Base-by-base conservation (phyloP, 35 echinoderm and acorn worm genomes). In the Acanthaster planci region DNA sequence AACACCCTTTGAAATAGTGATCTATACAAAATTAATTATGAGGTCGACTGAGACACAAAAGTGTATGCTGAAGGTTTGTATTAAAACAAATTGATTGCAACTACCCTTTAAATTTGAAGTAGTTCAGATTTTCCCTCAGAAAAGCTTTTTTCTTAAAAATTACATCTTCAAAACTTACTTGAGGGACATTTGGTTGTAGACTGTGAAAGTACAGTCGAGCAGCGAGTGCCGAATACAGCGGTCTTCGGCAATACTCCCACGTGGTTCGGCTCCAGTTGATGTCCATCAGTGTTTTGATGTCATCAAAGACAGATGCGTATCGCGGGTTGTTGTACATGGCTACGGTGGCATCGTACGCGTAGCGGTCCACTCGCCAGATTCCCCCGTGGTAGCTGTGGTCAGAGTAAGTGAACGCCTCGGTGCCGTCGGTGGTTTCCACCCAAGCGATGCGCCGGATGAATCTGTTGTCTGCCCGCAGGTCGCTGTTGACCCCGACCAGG, bases 151-250 rank as follows among this genome's bases (percentile, higher is more conserved):
- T n/a, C n/a, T n/a, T n/a, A n/a, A n/a, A n/a, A n/a, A n/a, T n/a
- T n/a, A n/a, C n/a, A n/a, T n/a, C n/a, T 4, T 47, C 42, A 6
- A 2, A 0, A 21, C 64, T 72, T 35, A 72, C 64, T 26, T 26
- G 64, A 27, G 64, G 64, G 1, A 72, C 34, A 0, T 14, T 23
- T 1, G 64, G 19, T 26, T 72, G 23, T 26, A 34, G 26, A 34
- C 34, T 72, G 64, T 72, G 64, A 29, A 79, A n/a, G 39, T 37
- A 79, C 38, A 79, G 42, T 37, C 77, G 37, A 8, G 77, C 77
- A 79, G 77, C 77, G 3, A 79, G 77, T 19, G 29, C 77, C 29
- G 77, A 79, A 15, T 79, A 79, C 14, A 79, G 37, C 2, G 77
- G 77, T 22, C 18, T 31, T 0, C 77, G 77, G 36, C 37, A 51